phyloP scores from a whole-genome alignment of 2,113 vertebrate genomes.

The Ramphastos sulfuratus region DNA sequence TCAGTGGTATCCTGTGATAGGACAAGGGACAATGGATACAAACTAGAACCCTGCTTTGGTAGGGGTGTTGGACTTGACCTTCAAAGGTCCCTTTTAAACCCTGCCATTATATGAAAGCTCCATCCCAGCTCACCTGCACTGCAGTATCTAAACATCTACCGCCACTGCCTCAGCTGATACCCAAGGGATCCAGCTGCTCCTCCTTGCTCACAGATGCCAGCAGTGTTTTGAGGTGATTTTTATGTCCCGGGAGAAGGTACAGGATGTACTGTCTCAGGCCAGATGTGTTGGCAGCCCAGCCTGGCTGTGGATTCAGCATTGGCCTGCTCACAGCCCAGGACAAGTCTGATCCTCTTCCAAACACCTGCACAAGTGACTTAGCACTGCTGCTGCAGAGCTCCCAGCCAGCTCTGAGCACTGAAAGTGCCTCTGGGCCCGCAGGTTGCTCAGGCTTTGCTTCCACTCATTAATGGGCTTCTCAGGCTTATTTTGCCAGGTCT shows the following conservation, averaged over 20 bases:
- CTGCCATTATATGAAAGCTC: not conserved
- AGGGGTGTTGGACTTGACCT: too few species aligned
- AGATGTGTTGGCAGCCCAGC: not conserved
- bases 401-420: not conserved
- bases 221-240: not conserved
- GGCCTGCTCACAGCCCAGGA: not conserved
- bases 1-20: too few species aligned
- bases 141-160: not conserved
- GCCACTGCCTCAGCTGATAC: not conserved
- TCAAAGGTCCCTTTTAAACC: too few species aligned
- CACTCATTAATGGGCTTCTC: not conserved
- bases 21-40: too few species aligned
- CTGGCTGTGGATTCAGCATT: not conserved
- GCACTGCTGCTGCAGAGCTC: not conserved
- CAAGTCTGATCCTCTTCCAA: slow-evolving; percentile 20
- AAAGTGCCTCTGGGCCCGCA: accelerated
- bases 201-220: not conserved
- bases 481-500: not conserved
- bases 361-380: slow-evolving; percentile 33
- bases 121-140: not conserved
- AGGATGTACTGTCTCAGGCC: not conserved
- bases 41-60: too few species aligned
- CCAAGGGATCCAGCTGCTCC: slow-evolving; percentile 28
- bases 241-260: slow-evolving; percentile 30
- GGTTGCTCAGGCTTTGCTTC: not conserved